Conservation (phyloP, 2,797 vertebrate genomes). For the Acanthopagrus latus region DNA sequence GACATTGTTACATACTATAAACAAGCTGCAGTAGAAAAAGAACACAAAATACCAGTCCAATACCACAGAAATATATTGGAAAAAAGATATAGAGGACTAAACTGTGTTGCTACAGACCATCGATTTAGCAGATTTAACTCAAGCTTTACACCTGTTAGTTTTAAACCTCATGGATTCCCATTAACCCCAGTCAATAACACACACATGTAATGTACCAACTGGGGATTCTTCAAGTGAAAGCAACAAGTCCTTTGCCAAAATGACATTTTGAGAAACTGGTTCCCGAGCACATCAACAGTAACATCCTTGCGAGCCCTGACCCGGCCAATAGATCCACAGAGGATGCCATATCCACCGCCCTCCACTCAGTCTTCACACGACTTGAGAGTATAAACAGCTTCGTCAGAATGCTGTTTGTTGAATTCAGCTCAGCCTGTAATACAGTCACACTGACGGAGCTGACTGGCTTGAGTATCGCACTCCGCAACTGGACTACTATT, state of each 20-base stretch:
- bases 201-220: not conserved
- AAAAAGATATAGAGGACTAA: not conserved
- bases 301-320: too few relatives aligned
- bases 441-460: too few relatives aligned
- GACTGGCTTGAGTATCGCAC: too few relatives aligned
- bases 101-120: not conserved
- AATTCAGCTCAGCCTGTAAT: too few relatives aligned
- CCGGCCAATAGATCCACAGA: too few relatives aligned
- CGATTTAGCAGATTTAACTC: not conserved
- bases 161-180: constrained; percentile 2
- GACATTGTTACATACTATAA: not conserved
- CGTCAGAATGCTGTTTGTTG: too few relatives aligned
- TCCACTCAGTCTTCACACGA: too few relatives aligned
- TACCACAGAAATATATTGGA: not conserved
- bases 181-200: not conserved
- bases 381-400: too few relatives aligned
- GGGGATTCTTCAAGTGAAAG: not conserved
- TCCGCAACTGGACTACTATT: too few relatives aligned
- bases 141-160: not conserved
- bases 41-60: not conserved
- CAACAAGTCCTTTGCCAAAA: not conserved
- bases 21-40: not conserved
- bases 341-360: too few relatives aligned
- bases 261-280: too few relatives aligned
- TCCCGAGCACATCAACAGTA: too few relatives aligned